phyloP scores from a whole-genome alignment of 2,888 invertebrate genomes.

The Eueremaeus valkanovi region DNA sequence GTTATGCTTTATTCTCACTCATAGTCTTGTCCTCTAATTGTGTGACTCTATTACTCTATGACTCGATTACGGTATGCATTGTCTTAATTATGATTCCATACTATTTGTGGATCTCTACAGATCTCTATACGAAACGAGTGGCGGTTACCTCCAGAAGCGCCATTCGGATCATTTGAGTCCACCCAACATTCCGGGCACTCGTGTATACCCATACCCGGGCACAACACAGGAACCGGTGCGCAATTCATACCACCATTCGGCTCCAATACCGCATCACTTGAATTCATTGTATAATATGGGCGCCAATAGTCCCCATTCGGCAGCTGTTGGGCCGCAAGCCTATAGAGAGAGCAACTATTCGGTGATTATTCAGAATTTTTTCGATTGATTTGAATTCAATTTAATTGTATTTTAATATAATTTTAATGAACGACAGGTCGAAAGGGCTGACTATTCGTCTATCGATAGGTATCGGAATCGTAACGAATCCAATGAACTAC shows the following conservation, averaged over 20 bases:
- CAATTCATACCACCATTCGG: constrained; percentile 25
- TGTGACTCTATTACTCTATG: no score
- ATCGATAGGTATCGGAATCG: constrained; percentile 28
- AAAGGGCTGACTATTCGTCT: constrained; percentile 1
- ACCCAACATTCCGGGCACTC: constrained; percentile 18
- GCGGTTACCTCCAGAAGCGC: constrained; percentile 23
- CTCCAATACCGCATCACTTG: background rate
- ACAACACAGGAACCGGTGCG: constrained; percentile 31
- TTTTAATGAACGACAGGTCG: background rate
- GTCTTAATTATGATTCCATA: no score
- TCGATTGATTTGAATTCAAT: background rate
- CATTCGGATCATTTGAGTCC: constrained; percentile 21
- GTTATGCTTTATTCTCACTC: no score
- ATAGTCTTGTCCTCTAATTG: no score
- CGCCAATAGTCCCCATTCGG: constrained; percentile 19
- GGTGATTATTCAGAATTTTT: background rate
- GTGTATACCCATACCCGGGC: constrained; percentile 25
- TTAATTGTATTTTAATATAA: background rate
- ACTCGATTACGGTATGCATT: no score
- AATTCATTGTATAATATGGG: constrained; percentile 1
- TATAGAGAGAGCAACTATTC: constrained; percentile 28
- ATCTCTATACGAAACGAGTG: background rate
- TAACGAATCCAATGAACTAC: constrained; percentile 15
- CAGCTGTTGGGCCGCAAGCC: constrained; percentile 13
- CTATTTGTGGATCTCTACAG: no score